Base-by-base conservation (phyloP, 2,113 vertebrate genomes). In the Ptilonorhynchus violaceus region DNA sequence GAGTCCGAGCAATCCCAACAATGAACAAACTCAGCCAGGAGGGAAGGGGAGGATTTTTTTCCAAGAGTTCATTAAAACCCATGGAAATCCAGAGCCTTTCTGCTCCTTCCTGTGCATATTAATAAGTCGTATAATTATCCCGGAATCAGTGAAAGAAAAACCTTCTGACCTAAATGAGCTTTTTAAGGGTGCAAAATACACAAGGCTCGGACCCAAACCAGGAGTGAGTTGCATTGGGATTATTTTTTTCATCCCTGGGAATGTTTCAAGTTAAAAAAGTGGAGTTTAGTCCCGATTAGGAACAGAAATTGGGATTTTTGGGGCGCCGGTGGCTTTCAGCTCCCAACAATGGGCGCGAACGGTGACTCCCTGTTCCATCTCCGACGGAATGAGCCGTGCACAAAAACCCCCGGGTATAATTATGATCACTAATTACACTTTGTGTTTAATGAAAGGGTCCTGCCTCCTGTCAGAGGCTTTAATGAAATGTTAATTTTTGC, bases 401-500 rank as follows among this genome's bases (percentile, higher is more conserved):
- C 53, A 79, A 92, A 89, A 84, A 55, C 69, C 75, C 55, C 42
- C 80, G 93, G 85, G 88, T 92, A 94, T 60, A 37, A 12, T 85
- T 77, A 46, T 75, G 78, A 93, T 62, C 50, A 87, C 58, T 92
- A 94, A 94, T 97, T 88, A 94, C 35, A 52, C 80, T 85, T 95
- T 76, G 84, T 87, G 62, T 28, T 82, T 92, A 93, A 94, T 92
- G 70, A 78, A 81, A 88, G 66, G 49, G 88, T 90, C 85, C 41
- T 62, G 68, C 70, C 75, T 72, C 81, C 64, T 88, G 69, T 68
- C 94, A 85, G 88, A 92, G 50, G 85, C 50, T 90, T 92, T 93
- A 75, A 95, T 86, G 62, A 94, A 97, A 96, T 92, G 80, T 77
- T 70, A 72, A 89, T 86, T 69, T 92, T 69, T 44, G 53, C 82